Conservation (phyloP, 2,888 invertebrate species). For the Diaperis boleti region DNA sequence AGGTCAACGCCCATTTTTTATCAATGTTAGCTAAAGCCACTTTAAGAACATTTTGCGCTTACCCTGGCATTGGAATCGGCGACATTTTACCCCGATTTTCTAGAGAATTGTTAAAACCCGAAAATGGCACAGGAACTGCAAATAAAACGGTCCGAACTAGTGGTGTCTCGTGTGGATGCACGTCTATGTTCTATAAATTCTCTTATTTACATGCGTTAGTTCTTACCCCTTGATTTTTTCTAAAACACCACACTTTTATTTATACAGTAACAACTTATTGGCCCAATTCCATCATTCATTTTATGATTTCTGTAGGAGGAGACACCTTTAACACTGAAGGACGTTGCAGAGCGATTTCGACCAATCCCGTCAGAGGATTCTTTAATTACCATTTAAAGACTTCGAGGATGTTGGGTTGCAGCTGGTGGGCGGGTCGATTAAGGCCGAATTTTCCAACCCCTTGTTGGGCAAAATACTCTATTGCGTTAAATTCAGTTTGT, state of each 20-base stretch:
- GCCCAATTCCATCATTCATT: background rate
- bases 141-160: too few relatives aligned
- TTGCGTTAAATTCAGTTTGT: too few relatives aligned
- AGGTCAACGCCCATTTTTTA: constrained; percentile 21
- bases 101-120: background rate
- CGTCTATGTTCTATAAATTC: too few relatives aligned
- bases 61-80: constrained; percentile 67
- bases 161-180: too few relatives aligned
- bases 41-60: constrained; percentile 51
- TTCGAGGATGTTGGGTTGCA: background rate
- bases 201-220: too few relatives aligned
- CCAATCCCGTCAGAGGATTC: constrained; percentile 1
- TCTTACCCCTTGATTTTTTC: background rate
- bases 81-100: constrained; percentile 58
- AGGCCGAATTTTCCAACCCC: background rate
- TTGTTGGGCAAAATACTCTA: too few relatives aligned
- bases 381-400: constrained; percentile 3
- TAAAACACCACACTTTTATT: background rate
- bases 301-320: background rate
- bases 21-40: constrained; percentile 16
- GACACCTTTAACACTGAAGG: background rate
- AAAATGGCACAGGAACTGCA: constrained; percentile 14
- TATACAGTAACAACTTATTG: background rate
- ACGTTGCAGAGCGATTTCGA: background rate
- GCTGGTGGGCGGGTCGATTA: background rate